A percentile compares a stretch with the other conserved stretches of the same genome.
Conservation (phyloP, 2,113 vertebrate genomes). For the Actenoides lindsayi region DNA sequence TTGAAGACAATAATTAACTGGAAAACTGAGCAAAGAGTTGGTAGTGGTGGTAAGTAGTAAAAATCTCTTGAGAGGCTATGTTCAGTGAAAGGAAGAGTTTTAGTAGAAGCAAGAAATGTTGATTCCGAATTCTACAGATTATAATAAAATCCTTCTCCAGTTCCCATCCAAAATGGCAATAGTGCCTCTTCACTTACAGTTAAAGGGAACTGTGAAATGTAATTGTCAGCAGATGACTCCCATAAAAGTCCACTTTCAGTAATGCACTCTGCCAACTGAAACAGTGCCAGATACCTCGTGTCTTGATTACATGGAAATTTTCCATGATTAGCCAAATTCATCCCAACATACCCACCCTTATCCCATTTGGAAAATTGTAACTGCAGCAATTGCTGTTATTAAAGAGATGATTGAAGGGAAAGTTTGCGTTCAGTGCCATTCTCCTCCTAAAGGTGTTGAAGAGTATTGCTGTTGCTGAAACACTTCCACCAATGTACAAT, state of each 20-base stretch:
- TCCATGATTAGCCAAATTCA: background rate
- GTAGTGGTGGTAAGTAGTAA: background rate
- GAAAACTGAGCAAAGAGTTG: background rate
- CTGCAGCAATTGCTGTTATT: background rate
- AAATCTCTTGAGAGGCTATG: background rate
- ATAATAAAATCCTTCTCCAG: background rate
- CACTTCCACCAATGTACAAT: background rate
- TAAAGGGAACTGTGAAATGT: background rate
- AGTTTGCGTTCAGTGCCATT: background rate
- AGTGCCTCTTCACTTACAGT: background rate
- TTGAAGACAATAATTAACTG: background rate
- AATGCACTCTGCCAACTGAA: background rate
- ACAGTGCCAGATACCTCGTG: background rate
- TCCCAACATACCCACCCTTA: background rate
- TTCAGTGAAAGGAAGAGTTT: background rate
- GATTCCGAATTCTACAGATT: background rate
- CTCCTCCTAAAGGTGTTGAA: background rate
- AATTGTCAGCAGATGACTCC: background rate
- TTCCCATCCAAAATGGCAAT: background rate
- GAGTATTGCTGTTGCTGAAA: background rate
- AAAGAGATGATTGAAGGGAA: background rate
- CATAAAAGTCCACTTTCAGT: background rate
- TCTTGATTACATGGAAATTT: background rate
- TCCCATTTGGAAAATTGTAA: background rate
- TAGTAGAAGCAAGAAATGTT: background rate